Percentiles rank a stretch among this genome's conserved stretches.
These are phyloP conservation scores for Amorpha juglandis DNA, from an alignment of 2,888 invertebrate genomes.

Conservation along the genomic window DNA sequence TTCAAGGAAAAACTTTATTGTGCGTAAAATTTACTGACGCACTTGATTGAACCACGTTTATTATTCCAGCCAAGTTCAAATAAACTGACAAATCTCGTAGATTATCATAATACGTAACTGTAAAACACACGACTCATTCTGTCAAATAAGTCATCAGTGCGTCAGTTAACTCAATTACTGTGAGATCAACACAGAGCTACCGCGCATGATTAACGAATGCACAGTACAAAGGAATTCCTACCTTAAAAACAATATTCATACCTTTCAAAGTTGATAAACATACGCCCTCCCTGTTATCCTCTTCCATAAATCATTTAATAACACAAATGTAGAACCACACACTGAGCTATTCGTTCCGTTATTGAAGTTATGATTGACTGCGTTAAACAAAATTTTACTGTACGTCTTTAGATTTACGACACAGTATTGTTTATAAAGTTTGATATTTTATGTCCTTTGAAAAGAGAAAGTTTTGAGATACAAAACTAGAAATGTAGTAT, in stretches of 20 bases:
- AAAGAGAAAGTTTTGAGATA: conserved; percentile 46
- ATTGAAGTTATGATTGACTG: conserved; percentile 54
- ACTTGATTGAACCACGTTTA: conserved; percentile 45
- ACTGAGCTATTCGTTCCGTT: conserved; percentile 81
- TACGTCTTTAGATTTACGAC: conserved; percentile 38
- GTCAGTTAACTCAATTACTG: conserved; percentile 83
- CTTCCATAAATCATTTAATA: conserved; percentile 84
- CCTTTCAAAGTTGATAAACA: conserved; percentile 60
- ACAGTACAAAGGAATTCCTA: conserved; percentile 50
- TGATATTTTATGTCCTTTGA: conserved; percentile 54
- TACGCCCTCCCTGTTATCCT: conserved; percentile 67
- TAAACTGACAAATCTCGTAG: conserved; percentile 59
- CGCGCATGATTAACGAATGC: conserved; percentile 73
- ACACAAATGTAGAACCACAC: conserved; percentile 83
- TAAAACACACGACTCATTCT: conserved; percentile 75
- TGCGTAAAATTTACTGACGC: background rate
- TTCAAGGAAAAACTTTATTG: background rate
- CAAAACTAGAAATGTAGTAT: conserved; percentile 58
- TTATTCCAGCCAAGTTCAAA: conserved; percentile 46
- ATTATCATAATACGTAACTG: conserved; percentile 64
- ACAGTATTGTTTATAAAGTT: conserved; percentile 36
- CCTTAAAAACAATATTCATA: conserved; percentile 54
- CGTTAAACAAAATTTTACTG: conserved; percentile 44
- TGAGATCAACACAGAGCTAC: conserved; percentile 82
- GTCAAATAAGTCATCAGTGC: conserved; percentile 83